Conservation (phyloP, 2,113 vertebrate genomes). For the Hucho hucho region DNA sequence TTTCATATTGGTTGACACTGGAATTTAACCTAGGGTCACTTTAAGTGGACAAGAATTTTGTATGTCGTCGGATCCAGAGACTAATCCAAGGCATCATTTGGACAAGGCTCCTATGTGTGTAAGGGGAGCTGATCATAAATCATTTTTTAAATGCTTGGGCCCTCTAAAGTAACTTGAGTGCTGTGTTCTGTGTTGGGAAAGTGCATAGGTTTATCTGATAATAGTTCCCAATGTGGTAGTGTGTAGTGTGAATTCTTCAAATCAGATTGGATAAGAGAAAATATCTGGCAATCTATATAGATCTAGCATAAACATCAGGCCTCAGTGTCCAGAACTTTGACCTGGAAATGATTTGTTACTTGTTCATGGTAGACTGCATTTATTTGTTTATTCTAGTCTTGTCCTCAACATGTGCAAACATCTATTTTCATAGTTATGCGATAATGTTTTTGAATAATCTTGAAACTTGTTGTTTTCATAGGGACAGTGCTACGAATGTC, state of each 20-base stretch:
- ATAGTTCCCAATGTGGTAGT: constrained; percentile 7
- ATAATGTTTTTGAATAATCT: background rate
- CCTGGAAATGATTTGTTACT: too few species aligned
- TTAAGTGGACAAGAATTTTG: background rate
- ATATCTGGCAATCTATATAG: too few species aligned
- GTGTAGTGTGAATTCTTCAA: too few species aligned
- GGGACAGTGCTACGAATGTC: constrained; percentile 84
- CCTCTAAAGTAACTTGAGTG: constrained; percentile 27
- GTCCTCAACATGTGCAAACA: background rate
- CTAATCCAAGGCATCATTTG: background rate
- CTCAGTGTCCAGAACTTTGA: too few species aligned
- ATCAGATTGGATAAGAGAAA: too few species aligned
- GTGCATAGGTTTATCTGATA: constrained; percentile 16
- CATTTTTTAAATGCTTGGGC: constrained; percentile 20
- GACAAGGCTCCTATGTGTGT: background rate
- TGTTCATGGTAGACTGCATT: background rate
- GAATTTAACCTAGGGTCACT: background rate
- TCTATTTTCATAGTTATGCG: background rate
- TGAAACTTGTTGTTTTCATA: constrained; percentile 39
- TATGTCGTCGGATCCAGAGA: background rate
- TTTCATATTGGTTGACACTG: background rate
- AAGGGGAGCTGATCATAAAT: constrained; percentile 39
- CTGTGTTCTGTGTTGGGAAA: constrained; percentile 33
- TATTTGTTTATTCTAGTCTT: background rate
- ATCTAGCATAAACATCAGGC: too few species aligned